phyloP scores from a whole-genome alignment of 2,797 vertebrate species.

The Enteromius anoplus region DNA sequence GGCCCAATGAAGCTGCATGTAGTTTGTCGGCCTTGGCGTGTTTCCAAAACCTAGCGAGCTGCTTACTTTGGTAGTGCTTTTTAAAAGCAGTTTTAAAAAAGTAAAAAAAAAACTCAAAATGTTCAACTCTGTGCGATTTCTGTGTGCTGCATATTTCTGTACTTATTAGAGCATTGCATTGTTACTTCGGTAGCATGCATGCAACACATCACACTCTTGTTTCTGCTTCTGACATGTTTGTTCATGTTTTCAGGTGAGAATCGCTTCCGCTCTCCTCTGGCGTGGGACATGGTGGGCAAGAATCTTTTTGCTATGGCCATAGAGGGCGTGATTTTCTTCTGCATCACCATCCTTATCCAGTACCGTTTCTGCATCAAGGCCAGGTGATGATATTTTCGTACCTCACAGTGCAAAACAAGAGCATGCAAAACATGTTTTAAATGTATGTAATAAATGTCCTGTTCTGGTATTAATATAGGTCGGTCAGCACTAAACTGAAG shows the following conservation, averaged over 20 bases:
- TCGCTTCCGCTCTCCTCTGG: slow-evolving; percentile 92
- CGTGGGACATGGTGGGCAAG: slow-evolving; percentile 96
- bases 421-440: neutral
- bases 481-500: slow-evolving; percentile 84
- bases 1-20: neutral
- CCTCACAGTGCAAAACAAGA: neutral
- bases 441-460: neutral
- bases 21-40: neutral
- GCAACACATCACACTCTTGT: neutral
- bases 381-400: slow-evolving; percentile 75
- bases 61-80: neutral
- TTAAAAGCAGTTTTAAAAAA: neutral
- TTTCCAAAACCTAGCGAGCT: neutral
- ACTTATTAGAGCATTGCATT: neutral
- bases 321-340: slow-evolving; percentile 92
- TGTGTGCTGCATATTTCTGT: neutral
- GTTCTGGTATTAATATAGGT: slow-evolving; percentile 75
- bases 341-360: slow-evolving; percentile 94
- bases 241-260: slow-evolving; percentile 84
- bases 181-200: neutral
- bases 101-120: neutral
- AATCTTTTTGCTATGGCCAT: slow-evolving; percentile 99
- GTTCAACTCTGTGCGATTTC: too few species aligned
- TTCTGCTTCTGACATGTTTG: neutral
- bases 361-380: slow-evolving; percentile 96